These are phyloP conservation scores for Drosophila ochracea DNA, from an alignment of 2,888 invertebrate species.

Conservation along the genomic window DNA sequence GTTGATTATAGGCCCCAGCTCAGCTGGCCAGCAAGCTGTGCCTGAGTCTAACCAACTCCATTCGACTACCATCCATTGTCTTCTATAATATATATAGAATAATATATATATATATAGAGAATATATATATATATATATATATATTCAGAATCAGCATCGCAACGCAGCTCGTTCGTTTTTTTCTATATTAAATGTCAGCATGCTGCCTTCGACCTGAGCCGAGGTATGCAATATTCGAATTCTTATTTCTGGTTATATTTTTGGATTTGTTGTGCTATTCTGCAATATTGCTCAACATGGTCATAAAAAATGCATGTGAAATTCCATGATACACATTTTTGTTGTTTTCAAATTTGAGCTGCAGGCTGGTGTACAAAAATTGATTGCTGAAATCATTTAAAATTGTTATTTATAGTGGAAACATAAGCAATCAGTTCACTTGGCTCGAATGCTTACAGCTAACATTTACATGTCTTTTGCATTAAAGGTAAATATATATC, in stretches of 20 bases:
- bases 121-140: no score
- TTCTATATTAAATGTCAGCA: background rate
- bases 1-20: conserved; percentile 5
- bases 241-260: background rate
- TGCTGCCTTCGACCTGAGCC: no score
- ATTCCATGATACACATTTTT: background rate
- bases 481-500: no score
- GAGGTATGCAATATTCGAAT: background rate
- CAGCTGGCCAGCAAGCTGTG: conserved; percentile 6
- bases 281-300: conserved; percentile 21
- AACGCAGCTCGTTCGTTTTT: background rate
- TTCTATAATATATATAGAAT: no score
- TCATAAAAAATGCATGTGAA: conserved; percentile 25
- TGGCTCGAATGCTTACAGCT: no score
- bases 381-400: conserved; percentile 10
- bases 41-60: no score
- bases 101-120: no score
- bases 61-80: background rate
- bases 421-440: background rate
- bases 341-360: background rate
- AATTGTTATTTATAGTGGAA: conserved; percentile 9
- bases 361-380: background rate
- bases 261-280: background rate
- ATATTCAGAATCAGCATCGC: background rate
- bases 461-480: no score